Base-by-base conservation (phyloP, 2,797 vertebrate species). In the Lerista edwardsae region DNA sequence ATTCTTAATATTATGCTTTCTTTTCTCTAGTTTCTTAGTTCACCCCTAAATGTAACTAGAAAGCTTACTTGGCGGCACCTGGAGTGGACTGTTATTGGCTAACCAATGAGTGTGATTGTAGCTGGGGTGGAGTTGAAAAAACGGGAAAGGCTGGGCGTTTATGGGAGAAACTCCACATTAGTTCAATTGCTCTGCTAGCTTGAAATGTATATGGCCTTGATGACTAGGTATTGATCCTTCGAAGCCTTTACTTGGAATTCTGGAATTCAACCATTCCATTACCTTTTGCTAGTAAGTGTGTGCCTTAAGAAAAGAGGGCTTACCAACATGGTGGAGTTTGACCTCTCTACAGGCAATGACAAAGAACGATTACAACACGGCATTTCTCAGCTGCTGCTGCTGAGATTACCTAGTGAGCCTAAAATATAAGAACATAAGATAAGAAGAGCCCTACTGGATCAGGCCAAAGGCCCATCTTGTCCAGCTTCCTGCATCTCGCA, bases 1-100 rank as follows among this genome's bases (percentile, higher is more conserved):
- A 68, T 81, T 87, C 89, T 77, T 91, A 84, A 90, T 86, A 76
- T 4, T 17, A 83, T 44, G 25, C 34, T 86, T 15, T 76, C 21
- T 6, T 84, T 87, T 93, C 78, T 90, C 87, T 87, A 5, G 55
- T 87, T 76, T 91, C 55, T 68, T 81, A 82, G 71, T 65, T 85
- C 19, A 51, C 88, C 91, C 61, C 80, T 85, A 81, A 82, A 86
- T 59, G 15, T 51, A 75, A 44, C 11, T 44, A 39, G 31, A 90
- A 90, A 91, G 75, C 34, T 91, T 91, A 86, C 73, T 86, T 92
- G 88, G 87, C 4, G 15, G 51, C 51, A 55, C 51, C 51, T 15
- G 51, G 62, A 79, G 55, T 61, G 27, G 27, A 21, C 0, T 4
- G 15, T 80, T 47, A 14, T 74, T 87, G 75, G 39, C 75, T 83